These are phyloP conservation scores for Alfaro cultratus DNA, from an alignment of 2,797 vertebrate genomes.

Conservation along the genomic window DNA sequence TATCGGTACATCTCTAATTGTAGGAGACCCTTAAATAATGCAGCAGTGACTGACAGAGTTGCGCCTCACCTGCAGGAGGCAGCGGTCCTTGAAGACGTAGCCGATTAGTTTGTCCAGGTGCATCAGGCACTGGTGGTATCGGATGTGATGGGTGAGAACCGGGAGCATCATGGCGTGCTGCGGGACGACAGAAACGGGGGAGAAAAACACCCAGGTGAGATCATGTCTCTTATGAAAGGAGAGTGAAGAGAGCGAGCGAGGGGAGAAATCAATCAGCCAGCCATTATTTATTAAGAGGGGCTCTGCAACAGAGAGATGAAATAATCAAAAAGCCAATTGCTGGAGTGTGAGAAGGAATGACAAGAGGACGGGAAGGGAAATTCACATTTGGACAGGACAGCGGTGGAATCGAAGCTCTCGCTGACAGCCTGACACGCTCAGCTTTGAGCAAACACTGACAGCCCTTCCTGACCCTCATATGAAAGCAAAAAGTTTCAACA, in stretches of 20 bases:
- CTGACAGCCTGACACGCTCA: conserved; percentile 66
- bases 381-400: conserved; percentile 65
- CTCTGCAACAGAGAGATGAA: conserved; percentile 78
- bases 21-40: conserved; percentile 53
- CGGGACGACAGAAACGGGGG: conserved; percentile 40
- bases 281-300: conserved; percentile 83
- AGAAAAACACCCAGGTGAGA: conserved; percentile 17
- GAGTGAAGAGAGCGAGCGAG: conserved; percentile 24
- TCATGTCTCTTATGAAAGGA: conserved; percentile 25
- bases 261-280: conserved; percentile 77
- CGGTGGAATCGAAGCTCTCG: conserved; percentile 59
- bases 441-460: conserved; percentile 54
- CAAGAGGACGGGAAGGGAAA: conserved; percentile 47
- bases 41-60: conserved; percentile 27
- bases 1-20: neutral
- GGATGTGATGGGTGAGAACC: conserved; percentile 96
- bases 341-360: conserved; percentile 49
- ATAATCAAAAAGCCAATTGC: conserved; percentile 77
- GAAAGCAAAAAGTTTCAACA: conserved; percentile 45
- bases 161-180: conserved; percentile 99
- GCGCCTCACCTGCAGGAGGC: conserved; percentile 91
- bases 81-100: conserved; percentile 94
- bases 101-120: conserved; percentile 95
- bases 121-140: conserved; percentile 98
- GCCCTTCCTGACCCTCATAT: conserved; percentile 31